These are phyloP conservation scores for Diplazon laetatorius DNA, from an alignment of 2,888 invertebrate genomes.

Conservation along the genomic window DNA sequence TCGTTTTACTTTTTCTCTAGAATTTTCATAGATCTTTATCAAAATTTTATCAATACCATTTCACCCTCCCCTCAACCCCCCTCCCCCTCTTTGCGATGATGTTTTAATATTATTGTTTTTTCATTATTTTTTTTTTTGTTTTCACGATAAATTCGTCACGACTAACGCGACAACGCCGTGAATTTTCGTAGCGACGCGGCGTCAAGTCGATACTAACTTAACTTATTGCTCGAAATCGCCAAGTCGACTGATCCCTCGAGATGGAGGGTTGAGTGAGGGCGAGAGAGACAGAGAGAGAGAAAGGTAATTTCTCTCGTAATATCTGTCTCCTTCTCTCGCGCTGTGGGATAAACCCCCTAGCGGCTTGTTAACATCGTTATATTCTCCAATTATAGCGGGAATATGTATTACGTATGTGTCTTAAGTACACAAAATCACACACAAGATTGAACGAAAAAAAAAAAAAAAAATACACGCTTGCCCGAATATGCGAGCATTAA, in stretches of 20 bases:
- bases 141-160: constrained; percentile 25
- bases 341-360: constrained; percentile 14
- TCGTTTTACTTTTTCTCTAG: too few relatives aligned
- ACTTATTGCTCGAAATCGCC: constrained; percentile 77
- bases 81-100: constrained; percentile 6
- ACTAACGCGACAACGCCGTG: constrained; percentile 62
- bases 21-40: constrained; percentile 16
- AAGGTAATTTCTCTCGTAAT: constrained; percentile 24
- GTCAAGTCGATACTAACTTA: constrained; percentile 74
- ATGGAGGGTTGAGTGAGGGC: constrained; percentile 13
- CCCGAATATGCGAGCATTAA: constrained; percentile 54
- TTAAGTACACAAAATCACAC: constrained; percentile 76
- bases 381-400: constrained; percentile 75
- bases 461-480: constrained; percentile 52
- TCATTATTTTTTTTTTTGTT: not conserved
- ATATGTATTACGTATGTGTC: constrained; percentile 80
- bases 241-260: constrained; percentile 39
- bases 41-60: constrained; percentile 42
- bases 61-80: constrained; percentile 24
- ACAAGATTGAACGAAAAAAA: constrained; percentile 48
- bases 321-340: constrained; percentile 28
- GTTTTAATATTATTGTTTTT: constrained; percentile 21
- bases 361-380: constrained; percentile 67
- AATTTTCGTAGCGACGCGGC: constrained; percentile 61
- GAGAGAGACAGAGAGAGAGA: not conserved